Evolutionary conservation across 2,888 invertebrate genomes (phyloP), one percentile per base, ranked within the genome.

Genomic region (Nasonia oneida): DNA sequence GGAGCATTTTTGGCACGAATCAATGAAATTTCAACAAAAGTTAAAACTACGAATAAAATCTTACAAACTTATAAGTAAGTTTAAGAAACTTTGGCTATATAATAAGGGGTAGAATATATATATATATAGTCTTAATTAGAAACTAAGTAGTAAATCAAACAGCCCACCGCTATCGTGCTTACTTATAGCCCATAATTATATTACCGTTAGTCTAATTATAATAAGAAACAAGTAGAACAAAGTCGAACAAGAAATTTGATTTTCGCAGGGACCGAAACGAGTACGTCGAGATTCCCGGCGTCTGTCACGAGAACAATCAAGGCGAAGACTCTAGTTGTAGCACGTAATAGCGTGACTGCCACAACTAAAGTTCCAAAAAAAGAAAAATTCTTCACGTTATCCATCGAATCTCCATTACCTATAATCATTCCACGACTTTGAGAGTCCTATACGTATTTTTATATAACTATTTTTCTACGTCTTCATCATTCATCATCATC

Each of bases 231-330:
- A 75, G 29, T 6, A 71, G 47, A 81, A 47, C 50, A 67, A 84
- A 84, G 47, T 71, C 18, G 47, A 83, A 77, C 81, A 75, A 80
- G 84, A 88, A 82, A 83, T 88, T 89, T 82, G 80, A 87, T 91
- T 90, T 93, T 90, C 90, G 77, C 93, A 93, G 93, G 91, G 88
- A 92, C 89, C 91, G 90, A 88, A 89, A 87, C 84, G 91, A 92
- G 29, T 93, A 93, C 86, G 61, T 78, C 74, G 89, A 89, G 80
- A 89, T 93, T 88, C 91, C 91, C 42, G 93, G 92, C 80, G 88
- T 88, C 79, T 91, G 91, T 87, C 89, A 90, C 39, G 91, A 86
- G 84, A 89, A 70, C 87, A 87, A 88, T 88, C 90, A 90, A 86
- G 90, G 88, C 64, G 84, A 88, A 82, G 88, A 89, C 23, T 89